Conservation (phyloP, 1,140 invertebrate genomes). For the Drosophila lacteicornis region DNA sequence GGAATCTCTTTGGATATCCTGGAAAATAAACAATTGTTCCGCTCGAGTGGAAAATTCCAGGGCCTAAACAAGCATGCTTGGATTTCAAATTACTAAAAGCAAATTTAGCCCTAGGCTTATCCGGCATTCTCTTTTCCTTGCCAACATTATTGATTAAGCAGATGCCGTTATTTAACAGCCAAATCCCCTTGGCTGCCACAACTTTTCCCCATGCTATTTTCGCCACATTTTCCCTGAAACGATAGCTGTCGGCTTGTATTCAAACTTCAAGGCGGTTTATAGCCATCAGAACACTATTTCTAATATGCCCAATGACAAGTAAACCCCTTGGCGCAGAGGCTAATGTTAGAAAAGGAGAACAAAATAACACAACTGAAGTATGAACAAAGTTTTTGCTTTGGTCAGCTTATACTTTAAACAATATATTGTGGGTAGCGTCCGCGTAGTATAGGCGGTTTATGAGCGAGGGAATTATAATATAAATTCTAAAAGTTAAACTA, state of each 20-base stretch:
- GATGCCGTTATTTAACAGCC: conserved; percentile 24
- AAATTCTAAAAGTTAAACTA: not conserved
- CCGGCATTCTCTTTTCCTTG: conserved; percentile 12
- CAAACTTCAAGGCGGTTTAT: conserved; percentile 35
- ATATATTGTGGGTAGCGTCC: not conserved
- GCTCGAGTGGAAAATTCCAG: not conserved
- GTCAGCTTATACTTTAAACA: not conserved
- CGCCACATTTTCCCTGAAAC: not conserved
- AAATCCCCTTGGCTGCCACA: conserved; percentile 16
- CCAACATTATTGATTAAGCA: conserved; percentile 29
- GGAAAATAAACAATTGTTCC: not conserved
- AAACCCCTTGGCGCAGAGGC: conserved; percentile 15
- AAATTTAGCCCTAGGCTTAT: conserved; percentile 23
- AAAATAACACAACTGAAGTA: not conserved
- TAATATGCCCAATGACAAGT: conserved; percentile 25
- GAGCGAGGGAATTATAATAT: not conserved
- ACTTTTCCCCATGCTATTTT: conserved; percentile 3
- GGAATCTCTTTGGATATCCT: not conserved
- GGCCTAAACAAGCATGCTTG: not conserved
- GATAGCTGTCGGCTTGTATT: conserved; percentile 45
- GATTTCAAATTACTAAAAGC: conserved; percentile 6
- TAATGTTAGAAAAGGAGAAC: conserved; percentile 29
- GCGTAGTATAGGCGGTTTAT: too few species aligned
- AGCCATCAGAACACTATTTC: conserved; percentile 14
- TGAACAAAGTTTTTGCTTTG: not conserved